Conservation (phyloP, 2,888 invertebrate species). For the Luperina testacea region DNA sequence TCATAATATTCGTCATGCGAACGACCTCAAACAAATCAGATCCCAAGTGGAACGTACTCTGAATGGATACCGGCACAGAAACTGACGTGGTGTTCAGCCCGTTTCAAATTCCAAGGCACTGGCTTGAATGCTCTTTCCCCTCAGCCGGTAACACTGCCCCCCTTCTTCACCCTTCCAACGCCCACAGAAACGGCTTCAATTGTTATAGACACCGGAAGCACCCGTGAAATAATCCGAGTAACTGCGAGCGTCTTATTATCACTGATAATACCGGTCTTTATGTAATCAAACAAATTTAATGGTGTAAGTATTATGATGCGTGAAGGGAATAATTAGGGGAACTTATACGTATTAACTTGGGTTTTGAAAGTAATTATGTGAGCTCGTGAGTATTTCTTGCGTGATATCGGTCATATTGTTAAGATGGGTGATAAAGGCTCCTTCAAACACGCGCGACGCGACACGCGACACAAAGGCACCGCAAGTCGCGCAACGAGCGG, state of each 20-base stretch:
- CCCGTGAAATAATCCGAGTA: constrained; percentile 59
- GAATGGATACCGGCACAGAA: constrained; percentile 52
- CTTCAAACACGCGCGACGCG: too few relatives aligned
- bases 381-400: constrained; percentile 15
- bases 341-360: constrained; percentile 42
- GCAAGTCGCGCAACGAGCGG: too few relatives aligned
- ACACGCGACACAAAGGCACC: too few relatives aligned
- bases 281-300: constrained; percentile 62
- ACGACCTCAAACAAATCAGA: constrained; percentile 52
- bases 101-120: constrained; percentile 61
- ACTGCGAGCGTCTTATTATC: constrained; percentile 53
- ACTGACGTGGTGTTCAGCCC: constrained; percentile 51
- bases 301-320: constrained; percentile 53
- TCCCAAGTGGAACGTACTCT: constrained; percentile 56
- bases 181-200: constrained; percentile 55
- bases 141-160: constrained; percentile 15
- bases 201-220: constrained; percentile 62
- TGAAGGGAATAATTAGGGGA: constrained; percentile 49
- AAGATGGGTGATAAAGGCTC: not conserved
- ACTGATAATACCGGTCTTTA: constrained; percentile 53
- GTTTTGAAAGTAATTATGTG: constrained; percentile 39
- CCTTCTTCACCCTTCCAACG: constrained; percentile 36
- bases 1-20: constrained; percentile 23
- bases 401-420: constrained; percentile 28
- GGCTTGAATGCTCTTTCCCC: constrained; percentile 62